A percentile compares a stretch with the other conserved stretches of the same genome.
phyloP scores from a whole-genome alignment of 2,888 invertebrate genomes.

The Microctonus brassicae region DNA sequence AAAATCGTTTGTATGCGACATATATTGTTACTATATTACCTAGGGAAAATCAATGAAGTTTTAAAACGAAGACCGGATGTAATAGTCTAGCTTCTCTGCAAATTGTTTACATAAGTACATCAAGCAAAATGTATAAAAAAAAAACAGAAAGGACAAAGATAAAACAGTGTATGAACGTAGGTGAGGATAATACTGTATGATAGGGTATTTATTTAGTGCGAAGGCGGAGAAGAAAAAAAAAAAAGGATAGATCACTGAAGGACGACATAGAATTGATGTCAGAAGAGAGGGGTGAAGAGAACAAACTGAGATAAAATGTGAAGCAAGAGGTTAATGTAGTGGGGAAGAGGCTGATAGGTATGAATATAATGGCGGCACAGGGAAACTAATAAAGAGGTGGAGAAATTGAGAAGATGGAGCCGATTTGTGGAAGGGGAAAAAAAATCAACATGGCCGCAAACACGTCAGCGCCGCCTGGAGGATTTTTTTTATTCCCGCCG shows the following conservation, averaged over 20 bases:
- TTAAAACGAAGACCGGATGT: conserved; percentile 5
- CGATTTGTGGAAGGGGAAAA: conserved; percentile 1
- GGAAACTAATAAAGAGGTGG: conserved; percentile 18
- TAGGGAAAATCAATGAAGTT: conserved; percentile 41
- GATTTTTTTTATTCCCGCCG: conserved; percentile 63
- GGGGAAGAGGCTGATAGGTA: conserved; percentile 50
- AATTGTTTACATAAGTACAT: conserved; percentile 17
- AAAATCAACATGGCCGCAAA: conserved; percentile 60
- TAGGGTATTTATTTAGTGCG: conserved; percentile 39
- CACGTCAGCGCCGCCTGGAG: conserved; percentile 64
- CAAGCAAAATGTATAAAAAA: neutral
- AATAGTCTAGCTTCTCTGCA: neutral
- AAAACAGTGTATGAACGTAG: neutral
- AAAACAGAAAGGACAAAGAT: neutral
- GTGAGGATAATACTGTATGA: neutral
- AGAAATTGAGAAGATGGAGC: conserved; percentile 30
- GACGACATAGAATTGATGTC: conserved; percentile 22
- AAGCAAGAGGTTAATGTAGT: conserved; percentile 31
- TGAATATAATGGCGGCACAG: conserved; percentile 32
- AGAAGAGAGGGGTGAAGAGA: conserved; percentile 42
- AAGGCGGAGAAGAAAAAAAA: conserved; percentile 32
- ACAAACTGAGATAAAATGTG: conserved; percentile 39
- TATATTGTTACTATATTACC: too few species aligned
- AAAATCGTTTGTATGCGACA: conserved; percentile 13
- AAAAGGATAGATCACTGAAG: conserved; percentile 34